Conservation (phyloP, 2,888 invertebrate species). For the Panorpa germanica region DNA sequence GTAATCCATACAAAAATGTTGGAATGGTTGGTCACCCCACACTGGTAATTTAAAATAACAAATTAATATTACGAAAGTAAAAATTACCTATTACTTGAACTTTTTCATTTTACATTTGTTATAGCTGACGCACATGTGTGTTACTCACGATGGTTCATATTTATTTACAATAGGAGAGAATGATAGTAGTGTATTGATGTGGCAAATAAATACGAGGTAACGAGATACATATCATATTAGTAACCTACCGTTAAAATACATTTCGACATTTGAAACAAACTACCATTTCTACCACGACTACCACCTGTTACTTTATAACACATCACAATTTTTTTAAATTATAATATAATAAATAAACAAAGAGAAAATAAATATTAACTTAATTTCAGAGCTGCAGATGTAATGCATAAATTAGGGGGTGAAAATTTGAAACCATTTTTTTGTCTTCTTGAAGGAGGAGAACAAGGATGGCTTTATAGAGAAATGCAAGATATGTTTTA, state of each 20-base stretch:
- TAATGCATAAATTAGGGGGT: slow-evolving; percentile 23
- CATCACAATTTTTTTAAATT: no score
- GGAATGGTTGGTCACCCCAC: slow-evolving; percentile 31
- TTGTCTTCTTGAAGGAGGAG: slow-evolving; percentile 34
- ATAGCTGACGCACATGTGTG: slow-evolving; percentile 15
- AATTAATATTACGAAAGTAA: not conserved
- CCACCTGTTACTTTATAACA: no score
- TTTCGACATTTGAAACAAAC: no score
- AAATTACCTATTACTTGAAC: no score
- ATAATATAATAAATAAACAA: no score
- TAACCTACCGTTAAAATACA: not conserved
- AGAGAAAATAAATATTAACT: slow-evolving; percentile 5
- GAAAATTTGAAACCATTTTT: slow-evolving; percentile 31
- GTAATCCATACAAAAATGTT: slow-evolving; percentile 33
- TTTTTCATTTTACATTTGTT: no score
- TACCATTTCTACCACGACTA: no score
- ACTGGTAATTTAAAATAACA: slow-evolving; percentile 21
- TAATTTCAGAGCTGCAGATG: slow-evolving; percentile 19
- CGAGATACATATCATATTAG: slow-evolving; percentile 12
- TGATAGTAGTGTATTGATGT: slow-evolving; percentile 32
- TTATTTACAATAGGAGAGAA: slow-evolving; percentile 32
- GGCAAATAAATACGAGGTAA: slow-evolving; percentile 32
- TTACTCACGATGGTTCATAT: slow-evolving; percentile 25
- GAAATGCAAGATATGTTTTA: slow-evolving; percentile 41
- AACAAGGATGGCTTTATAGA: slow-evolving; percentile 31